These are phyloP conservation scores for Galemys pyrenaicus DNA, from an alignment of 2,113 vertebrate species.

Conservation along the genomic window DNA sequence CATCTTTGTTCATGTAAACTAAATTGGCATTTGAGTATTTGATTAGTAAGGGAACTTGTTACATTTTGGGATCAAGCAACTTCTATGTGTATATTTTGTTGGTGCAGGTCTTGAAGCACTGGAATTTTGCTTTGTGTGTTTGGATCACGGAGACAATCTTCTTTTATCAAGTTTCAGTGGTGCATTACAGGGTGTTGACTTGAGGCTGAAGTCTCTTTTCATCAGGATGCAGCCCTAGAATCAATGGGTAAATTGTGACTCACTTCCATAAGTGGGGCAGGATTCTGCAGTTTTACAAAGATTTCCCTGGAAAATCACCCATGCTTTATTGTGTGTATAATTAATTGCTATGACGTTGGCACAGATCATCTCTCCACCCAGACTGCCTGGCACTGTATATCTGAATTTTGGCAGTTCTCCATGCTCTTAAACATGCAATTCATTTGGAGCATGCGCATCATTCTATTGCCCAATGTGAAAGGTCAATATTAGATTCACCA, in stretches of 20 bases:
- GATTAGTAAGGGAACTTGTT: background rate
- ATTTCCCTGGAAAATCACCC: constrained; percentile 29
- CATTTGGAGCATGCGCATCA: background rate
- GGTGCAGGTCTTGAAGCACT: background rate
- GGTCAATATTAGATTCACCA: background rate
- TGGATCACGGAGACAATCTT: background rate
- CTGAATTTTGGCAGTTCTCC: background rate
- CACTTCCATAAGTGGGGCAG: background rate
- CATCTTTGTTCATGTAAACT: background rate
- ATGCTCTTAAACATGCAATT: background rate
- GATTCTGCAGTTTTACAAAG: constrained; percentile 25
- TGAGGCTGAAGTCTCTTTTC: background rate
- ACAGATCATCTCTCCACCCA: background rate
- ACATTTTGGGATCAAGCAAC: constrained; percentile 5
- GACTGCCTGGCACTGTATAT: background rate
- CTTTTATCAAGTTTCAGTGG: constrained; percentile 17
- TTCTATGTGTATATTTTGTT: background rate
- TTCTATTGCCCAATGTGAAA: background rate
- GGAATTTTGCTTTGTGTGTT: constrained; percentile 20
- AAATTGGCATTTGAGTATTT: constrained; percentile 50
- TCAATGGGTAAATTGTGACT: constrained; percentile 19
- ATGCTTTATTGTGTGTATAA: background rate
- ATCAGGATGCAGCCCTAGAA: background rate
- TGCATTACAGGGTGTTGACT: background rate
- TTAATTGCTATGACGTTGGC: background rate